Conservation (phyloP, 2,113 vertebrate species). For the Glareola pratincola region DNA sequence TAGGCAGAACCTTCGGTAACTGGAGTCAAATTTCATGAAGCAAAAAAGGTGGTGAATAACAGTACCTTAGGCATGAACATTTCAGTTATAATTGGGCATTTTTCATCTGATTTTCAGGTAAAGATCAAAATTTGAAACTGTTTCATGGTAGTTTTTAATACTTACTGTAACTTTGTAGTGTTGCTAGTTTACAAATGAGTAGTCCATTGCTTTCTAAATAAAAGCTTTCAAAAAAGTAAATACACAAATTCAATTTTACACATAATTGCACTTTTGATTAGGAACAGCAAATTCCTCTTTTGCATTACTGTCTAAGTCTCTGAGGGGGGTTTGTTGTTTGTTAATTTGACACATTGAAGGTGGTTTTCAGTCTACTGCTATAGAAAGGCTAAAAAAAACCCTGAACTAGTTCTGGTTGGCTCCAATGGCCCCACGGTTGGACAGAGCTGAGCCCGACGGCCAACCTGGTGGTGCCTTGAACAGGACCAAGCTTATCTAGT, state of each 20-base stretch:
- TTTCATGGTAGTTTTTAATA: not conserved
- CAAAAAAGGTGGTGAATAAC: not conserved
- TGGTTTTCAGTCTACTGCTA: not conserved
- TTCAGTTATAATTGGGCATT: not conserved
- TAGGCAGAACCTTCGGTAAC: not conserved
- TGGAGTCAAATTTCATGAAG: not conserved
- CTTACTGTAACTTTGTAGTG: not conserved
- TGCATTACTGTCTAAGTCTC: not conserved
- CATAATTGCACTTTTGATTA: not conserved
- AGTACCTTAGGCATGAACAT: not conserved
- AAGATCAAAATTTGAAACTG: not conserved
- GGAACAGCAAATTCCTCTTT: not conserved
- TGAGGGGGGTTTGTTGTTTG: not conserved
- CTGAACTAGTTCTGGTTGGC: not conserved
- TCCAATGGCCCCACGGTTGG: fast-evolving
- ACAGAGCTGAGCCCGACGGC: not conserved
- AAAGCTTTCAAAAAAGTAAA: not conserved
- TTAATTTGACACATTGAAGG: not conserved
- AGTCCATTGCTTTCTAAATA: not conserved
- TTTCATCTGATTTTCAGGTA: not conserved
- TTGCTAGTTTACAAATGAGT: not conserved
- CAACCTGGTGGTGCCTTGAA: not conserved
- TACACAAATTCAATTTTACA: not conserved
- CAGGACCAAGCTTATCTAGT: not conserved
- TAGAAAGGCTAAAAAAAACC: not conserved